Percentiles rank a stretch among this genome's conserved stretches.
Evolutionary conservation across 23 tunicate genomes (phyloP).

Genomic region (Styela plicata): DNA sequence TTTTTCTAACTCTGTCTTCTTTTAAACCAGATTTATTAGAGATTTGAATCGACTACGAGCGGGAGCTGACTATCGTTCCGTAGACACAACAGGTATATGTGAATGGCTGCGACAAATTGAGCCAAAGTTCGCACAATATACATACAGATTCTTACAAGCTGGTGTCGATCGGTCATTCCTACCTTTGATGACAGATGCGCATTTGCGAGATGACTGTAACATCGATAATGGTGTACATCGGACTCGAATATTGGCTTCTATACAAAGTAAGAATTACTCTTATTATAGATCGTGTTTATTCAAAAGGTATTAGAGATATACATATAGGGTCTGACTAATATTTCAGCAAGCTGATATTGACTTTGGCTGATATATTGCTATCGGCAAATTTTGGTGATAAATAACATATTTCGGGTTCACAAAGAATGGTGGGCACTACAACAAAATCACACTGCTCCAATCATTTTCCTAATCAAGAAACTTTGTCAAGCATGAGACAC

Average conservation of each 20-base stretch:
- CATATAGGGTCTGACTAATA: no score
- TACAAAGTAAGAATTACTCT: slow-evolving; percentile 21
- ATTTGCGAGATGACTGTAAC: slow-evolving; percentile 16
- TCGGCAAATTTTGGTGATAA: no score
- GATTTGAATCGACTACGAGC: slow-evolving; percentile 25
- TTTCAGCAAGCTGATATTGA: no score
- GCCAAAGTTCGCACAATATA: slow-evolving; percentile 27
- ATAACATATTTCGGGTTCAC: no score
- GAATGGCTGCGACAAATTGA: slow-evolving; percentile 29
- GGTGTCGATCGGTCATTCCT: slow-evolving; percentile 22
- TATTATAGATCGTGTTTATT: no score
- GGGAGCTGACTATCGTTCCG: slow-evolving; percentile 28
- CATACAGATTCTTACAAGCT: slow-evolving; percentile 19
- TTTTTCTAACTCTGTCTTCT: no score
- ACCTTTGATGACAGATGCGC: slow-evolving; percentile 19
- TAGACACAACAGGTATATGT: slow-evolving; percentile 20
- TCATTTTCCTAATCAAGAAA: no score
- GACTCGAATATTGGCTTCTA: slow-evolving; percentile 10
- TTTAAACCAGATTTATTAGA: slow-evolving; percentile 11
- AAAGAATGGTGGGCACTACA: no score
- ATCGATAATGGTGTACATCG: slow-evolving; percentile 26
- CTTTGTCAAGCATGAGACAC: no score
- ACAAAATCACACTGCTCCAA: no score
- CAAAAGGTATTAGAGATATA: no score
- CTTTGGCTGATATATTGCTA: no score